phyloP scores from a whole-genome alignment of 2,113 vertebrate genomes.

The Hyla sarda region DNA sequence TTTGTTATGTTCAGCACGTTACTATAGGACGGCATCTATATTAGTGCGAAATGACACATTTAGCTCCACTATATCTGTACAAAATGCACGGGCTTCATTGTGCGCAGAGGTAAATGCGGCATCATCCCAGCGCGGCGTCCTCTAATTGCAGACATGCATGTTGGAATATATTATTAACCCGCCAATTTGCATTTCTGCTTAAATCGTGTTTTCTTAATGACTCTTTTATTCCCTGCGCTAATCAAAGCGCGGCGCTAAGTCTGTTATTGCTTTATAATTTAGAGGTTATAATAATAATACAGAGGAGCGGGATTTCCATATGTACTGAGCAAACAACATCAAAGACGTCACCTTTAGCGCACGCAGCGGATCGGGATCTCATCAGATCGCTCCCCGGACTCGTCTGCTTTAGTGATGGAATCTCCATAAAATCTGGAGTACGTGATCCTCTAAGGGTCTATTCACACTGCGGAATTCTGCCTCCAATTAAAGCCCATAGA shows the following conservation, averaged over 20 bases:
- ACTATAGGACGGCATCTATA: no score
- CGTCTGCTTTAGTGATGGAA: no score
- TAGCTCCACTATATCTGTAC: neutral
- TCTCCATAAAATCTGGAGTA: no score
- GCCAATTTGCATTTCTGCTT: conserved; percentile 9
- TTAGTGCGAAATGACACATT: neutral
- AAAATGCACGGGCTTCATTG: neutral
- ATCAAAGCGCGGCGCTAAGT: neutral
- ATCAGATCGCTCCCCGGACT: no score
- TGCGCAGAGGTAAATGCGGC: neutral
- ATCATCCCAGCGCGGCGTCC: neutral
- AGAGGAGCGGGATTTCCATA: neutral
- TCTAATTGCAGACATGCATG: conserved; percentile 3
- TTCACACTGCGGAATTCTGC: no score
- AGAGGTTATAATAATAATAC: neutral
- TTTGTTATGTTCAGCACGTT: no score
- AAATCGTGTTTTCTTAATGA: conserved; percentile 2
- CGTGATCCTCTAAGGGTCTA: no score
- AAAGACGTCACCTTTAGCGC: neutral
- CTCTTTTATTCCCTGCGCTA: neutral
- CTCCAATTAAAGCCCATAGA: no score
- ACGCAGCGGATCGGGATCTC: no score
- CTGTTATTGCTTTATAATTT: neutral
- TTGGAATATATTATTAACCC: conserved; percentile 7
- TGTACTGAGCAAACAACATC: neutral